Evolutionary conservation across 2,797 vertebrate species (phyloP).

Genomic region (Anas bahamensis): DNA sequence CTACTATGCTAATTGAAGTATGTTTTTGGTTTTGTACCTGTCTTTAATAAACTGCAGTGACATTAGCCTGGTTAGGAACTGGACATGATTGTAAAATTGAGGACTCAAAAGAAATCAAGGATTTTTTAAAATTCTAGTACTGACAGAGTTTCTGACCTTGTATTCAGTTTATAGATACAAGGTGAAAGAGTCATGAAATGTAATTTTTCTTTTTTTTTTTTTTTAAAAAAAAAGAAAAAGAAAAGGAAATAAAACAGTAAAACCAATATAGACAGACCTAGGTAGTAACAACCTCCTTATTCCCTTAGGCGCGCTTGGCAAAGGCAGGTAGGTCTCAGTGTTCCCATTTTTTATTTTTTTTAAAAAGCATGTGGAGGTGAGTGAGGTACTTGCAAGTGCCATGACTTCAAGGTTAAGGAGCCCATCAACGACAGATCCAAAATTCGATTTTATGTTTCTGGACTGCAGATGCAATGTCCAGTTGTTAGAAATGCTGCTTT

Average conservation of each 20-base stretch:
- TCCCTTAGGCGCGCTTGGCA: not conserved
- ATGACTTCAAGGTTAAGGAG: not conserved
- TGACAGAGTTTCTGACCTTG: not conserved
- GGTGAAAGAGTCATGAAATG: not conserved
- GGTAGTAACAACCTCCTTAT: not conserved
- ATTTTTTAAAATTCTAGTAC: not conserved
- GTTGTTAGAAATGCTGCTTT: not conserved
- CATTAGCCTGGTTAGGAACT: not conserved
- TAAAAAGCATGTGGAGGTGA: not conserved
- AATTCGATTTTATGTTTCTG: not conserved
- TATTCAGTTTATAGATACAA: not conserved
- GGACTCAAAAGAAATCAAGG: not conserved
- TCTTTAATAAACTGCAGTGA: constrained; percentile 12
- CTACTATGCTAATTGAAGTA: constrained; percentile 26
- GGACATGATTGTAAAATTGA: not conserved
- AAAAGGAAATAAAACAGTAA: not conserved
- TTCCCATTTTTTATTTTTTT: not conserved
- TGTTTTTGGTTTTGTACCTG: not conserved
- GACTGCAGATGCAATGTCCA: not conserved
- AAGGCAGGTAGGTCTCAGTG: not conserved
- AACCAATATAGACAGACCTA: not conserved
- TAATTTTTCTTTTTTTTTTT: not conserved
- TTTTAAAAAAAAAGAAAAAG: not conserved
- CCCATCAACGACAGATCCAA: not conserved
- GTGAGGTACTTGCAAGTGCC: not conserved